phyloP scores from a whole-genome alignment of 2,113 vertebrate species.

The Dendropsophus ebraccatus region DNA sequence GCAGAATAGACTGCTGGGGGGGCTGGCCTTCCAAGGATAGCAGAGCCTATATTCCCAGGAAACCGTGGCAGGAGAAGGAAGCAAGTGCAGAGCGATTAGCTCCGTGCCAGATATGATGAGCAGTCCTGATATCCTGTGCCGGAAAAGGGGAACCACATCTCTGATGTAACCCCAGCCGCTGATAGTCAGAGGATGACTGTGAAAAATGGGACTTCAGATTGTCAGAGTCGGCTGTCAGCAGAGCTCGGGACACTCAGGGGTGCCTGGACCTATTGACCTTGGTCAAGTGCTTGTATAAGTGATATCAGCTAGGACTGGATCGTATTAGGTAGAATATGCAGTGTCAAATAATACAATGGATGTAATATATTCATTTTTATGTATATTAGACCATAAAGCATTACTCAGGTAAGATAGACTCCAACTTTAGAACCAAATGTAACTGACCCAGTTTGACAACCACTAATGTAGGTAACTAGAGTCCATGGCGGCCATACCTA shows the following conservation, averaged over 20 bases:
- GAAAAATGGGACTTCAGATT: conserved; percentile 74
- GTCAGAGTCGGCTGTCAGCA: conserved; percentile 54
- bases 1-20: conserved; percentile 2
- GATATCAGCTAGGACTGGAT: neutral
- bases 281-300: neutral
- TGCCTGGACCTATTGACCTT: neutral
- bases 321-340: neutral
- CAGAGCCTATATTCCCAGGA: conserved; percentile 49
- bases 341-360: neutral
- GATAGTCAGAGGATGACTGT: conserved; percentile 69
- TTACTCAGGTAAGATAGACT: too few species aligned
- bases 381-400: too few species aligned
- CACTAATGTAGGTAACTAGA: too few species aligned
- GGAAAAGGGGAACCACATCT: conserved; percentile 62
- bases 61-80: conserved; percentile 60
- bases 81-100: conserved; percentile 62
- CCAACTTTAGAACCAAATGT: too few species aligned
- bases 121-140: conserved; percentile 66
- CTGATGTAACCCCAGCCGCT: conserved; percentile 64
- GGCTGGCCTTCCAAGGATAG: conserved; percentile 53
- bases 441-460: too few species aligned
- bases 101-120: conserved; percentile 67
- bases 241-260: conserved; percentile 5
- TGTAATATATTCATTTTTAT: neutral
- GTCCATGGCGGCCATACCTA: too few species aligned